A percentile compares a stretch with the other conserved stretches of the same genome.
These are phyloP conservation scores for Anguilla megastoma DNA, from an alignment of 2,797 vertebrate genomes.

Conservation along the genomic window DNA sequence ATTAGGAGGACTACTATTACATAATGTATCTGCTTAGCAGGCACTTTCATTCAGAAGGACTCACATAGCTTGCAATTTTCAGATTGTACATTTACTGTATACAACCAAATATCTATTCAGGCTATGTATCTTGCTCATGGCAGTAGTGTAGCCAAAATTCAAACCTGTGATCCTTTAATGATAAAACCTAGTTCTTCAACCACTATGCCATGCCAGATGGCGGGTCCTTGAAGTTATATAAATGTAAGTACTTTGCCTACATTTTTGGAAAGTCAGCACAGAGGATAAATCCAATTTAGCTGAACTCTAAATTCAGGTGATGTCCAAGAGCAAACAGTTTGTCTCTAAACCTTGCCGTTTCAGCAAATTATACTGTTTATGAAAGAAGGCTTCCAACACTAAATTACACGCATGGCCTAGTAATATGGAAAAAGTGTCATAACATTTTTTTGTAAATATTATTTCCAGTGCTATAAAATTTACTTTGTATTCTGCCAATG, in stretches of 20 bases:
- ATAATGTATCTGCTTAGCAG: not conserved
- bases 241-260: not conserved
- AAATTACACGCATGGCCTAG: not conserved
- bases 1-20: not conserved
- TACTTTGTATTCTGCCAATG: conserved; percentile 15
- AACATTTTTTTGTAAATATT: conserved; percentile 25
- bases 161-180: not conserved
- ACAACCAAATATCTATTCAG: not conserved
- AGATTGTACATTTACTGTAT: not conserved
- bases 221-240: not conserved
- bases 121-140: not conserved
- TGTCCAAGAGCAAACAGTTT: not conserved
- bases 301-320: not conserved
- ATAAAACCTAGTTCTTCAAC: not conserved
- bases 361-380: not conserved
- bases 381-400: not conserved
- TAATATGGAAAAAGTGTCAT: not conserved
- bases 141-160: not conserved
- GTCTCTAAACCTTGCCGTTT: not conserved
- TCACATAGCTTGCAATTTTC: not conserved
- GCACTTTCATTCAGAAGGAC: not conserved
- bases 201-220: not conserved
- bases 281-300: not conserved
- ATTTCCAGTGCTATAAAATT: conserved; percentile 17
- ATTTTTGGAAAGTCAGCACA: not conserved